A percentile compares a stretch with the other conserved stretches of the same genome.
Evolutionary conservation across 2,113 vertebrate genomes (phyloP).

Genomic region (Paralichthys olivaceus): DNA sequence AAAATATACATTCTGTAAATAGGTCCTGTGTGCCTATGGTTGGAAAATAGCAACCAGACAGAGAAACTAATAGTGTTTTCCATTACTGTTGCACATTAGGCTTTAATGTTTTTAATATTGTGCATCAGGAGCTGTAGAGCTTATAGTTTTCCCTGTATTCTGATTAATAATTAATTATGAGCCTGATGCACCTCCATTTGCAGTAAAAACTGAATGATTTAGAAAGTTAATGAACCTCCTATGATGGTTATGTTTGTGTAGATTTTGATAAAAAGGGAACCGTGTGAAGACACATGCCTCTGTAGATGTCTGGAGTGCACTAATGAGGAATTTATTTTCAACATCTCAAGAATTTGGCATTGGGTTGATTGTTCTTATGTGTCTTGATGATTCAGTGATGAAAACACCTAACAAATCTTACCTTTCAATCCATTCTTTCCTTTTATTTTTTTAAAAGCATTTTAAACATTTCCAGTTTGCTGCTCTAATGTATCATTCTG

Average conservation of each 20-base stretch:
- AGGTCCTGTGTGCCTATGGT: neutral
- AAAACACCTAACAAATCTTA: neutral
- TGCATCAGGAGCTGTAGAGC: conserved; percentile 47
- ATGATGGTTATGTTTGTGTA: conserved; percentile 27
- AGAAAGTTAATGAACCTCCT: conserved; percentile 45
- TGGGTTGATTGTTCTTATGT: neutral
- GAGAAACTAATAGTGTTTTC: conserved; percentile 32
- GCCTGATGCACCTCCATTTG: conserved; percentile 41
- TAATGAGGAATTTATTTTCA: neutral
- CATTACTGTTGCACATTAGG: conserved; percentile 27
- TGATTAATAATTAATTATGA: conserved; percentile 61
- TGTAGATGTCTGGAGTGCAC: conserved; percentile 9
- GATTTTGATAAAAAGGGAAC: conserved; percentile 6
- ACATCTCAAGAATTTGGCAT: neutral
- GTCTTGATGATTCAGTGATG: neutral
- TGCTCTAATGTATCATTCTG: conserved; percentile 23
- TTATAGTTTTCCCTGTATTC: conserved; percentile 39
- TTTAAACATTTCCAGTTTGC: conserved; percentile 37
- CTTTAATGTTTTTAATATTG: conserved; percentile 39
- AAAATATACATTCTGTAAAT: neutral
- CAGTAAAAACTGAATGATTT: conserved; percentile 39
- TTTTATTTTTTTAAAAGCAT: conserved; percentile 5
- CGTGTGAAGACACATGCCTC: neutral
- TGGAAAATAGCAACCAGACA: conserved; percentile 11
- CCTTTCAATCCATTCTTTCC: neutral